Evolutionary conservation across 1,140 invertebrate genomes (phyloP), one percentile per base, ranked within the genome.

Genomic region (Drosophila ambigua): DNA sequence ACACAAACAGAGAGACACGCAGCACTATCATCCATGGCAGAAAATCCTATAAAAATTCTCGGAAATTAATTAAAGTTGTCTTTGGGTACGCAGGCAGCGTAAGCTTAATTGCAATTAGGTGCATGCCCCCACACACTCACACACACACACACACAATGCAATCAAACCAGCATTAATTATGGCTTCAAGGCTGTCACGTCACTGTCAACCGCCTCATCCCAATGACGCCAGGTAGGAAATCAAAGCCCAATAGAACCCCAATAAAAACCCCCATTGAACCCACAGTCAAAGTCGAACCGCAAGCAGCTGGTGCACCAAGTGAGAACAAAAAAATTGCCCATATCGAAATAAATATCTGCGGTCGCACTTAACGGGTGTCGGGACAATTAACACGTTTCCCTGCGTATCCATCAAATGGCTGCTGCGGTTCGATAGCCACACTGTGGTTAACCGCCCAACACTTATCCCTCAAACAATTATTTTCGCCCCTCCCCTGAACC

Each of bases 31-130:
- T 11, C 35, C 35, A 39, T 11, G 9, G 41, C 39, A 35, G 50
- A 41, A 55, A 74, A 71, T 64, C 55, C 58, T 55, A 52, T 73
- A 49, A 62, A 49, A 85, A 67, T 68, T 54, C 53, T 49, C 23
- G 28, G 43, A 80, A 72, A 73, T 67, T 54, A 82, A 84, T 69
- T 77, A 72, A 53, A 50, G 44, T 46, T 59, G 57, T 82, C 50
- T 67, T 68, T 63, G 48, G 58, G 49, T 46, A 4, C 3, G 49
- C 45, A 55, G 60, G 59, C 63, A 69, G 74, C 60, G 52, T 49
- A 46, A 58, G 77, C 61, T 80, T 87, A 77, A 85, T 87, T 82
- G 81, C 81, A 87, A 84, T 81, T 81, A 81, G 78, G 48, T 45
- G 52, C 53, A 65, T 43, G 50, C 64, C 28, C 26, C 28, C 7